Evolutionary conservation across 2,888 invertebrate genomes (phyloP).

Genomic region (Scelioninae gen. 2): DNA sequence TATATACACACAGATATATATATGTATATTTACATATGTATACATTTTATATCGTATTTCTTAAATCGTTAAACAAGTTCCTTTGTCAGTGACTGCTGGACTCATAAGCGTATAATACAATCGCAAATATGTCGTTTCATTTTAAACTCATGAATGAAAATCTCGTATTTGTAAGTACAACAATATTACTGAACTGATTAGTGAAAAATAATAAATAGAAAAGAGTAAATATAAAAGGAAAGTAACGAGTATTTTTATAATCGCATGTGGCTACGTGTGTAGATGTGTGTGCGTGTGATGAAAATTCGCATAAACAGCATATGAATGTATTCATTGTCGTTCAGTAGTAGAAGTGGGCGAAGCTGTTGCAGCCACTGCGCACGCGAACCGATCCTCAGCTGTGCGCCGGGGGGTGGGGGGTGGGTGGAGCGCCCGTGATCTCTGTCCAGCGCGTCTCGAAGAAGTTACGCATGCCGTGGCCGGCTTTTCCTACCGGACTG

Average conservation of each 20-base stretch:
- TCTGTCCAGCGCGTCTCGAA: slow-evolving; percentile 94
- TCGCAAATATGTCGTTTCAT: slow-evolving; percentile 64
- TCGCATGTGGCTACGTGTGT: too few relatives aligned
- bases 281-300: too few relatives aligned
- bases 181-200: background rate
- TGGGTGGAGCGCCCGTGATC: slow-evolving; percentile 76
- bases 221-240: too few relatives aligned
- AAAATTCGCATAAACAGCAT: too few relatives aligned
- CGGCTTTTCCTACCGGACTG: slow-evolving; percentile 97
- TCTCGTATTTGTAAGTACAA: slow-evolving; percentile 69
- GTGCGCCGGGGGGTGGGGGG: slow-evolving; percentile 69
- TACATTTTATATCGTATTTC: slow-evolving; percentile 62
- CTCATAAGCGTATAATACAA: slow-evolving; percentile 70
- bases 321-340: background rate
- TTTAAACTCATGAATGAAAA: slow-evolving; percentile 60
- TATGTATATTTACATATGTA: slow-evolving; percentile 12
- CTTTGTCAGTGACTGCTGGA: slow-evolving; percentile 64
- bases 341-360: slow-evolving; percentile 74
- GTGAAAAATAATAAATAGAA: too few relatives aligned
- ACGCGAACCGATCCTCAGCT: slow-evolving; percentile 75
- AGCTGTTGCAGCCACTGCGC: slow-evolving; percentile 74
- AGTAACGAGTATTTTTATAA: too few relatives aligned
- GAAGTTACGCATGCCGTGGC: slow-evolving; percentile 93
- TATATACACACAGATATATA: background rate
- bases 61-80: slow-evolving; percentile 70